Evolutionary conservation across 92 coral and sea anemone species (phyloP), one percentile per base, ranked within the genome.

Genomic region (Pocillopora meandrina): DNA sequence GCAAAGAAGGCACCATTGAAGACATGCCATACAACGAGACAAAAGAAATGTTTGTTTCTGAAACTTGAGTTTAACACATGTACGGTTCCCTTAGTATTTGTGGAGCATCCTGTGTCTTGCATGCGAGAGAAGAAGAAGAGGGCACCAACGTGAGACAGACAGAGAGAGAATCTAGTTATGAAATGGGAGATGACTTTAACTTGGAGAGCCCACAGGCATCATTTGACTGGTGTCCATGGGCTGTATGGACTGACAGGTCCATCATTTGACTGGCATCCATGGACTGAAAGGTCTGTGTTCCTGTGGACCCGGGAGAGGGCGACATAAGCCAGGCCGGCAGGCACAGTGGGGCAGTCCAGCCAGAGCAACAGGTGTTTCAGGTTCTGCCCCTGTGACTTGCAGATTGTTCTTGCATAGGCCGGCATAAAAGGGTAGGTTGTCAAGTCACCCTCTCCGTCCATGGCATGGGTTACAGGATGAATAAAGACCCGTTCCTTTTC

Each of bases 401-500:
- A 42, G 52, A 42, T 42, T 0, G 52, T 42, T 42, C 58, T 73
- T 0, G 64, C 68, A 11, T 47, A 56, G 0, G 74, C 31, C 0
- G 73, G 65, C 9, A 34, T 66, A 2, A 36, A 9, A 0, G 61
- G 59, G 68, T 58, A 61, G 1, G 17, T 58, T 21, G 57, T 78
- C 5, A 18, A 2, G 49, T 34, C n/a, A 0, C 75, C 58, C 57
- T 71, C 14, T 26, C 57, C 75, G 0, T 65, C 70, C 2, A 36
- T 61, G 1, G 17, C 12, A 11, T 56, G 79, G 9, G 92, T 84
- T 5, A 84, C 83, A 0, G 92, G 85, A 58, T 78, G 74, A 0
- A 89, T 33, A 9, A 63, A 59, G 0, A 75, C 85, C 1, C 36
- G 8, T 34, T 75, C 52, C 0, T 47, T 18, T 12, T 78, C 77